Conservation (phyloP, 2,888 invertebrate genomes). For the Acronicta leporina region DNA sequence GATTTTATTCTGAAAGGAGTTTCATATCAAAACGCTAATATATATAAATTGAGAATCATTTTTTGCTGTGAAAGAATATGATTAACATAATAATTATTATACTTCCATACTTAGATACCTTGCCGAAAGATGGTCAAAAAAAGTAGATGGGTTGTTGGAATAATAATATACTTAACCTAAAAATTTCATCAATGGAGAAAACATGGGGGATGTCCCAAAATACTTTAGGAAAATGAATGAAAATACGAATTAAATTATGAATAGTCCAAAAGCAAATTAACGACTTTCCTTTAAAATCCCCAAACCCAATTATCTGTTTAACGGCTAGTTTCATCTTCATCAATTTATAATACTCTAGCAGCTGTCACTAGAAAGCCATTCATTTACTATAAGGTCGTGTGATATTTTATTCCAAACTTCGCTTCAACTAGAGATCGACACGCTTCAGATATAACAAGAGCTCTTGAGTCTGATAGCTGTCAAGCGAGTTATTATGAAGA, state of each 20-base stretch:
- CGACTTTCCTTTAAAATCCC: conserved; percentile 19
- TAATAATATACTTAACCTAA: too few relatives aligned
- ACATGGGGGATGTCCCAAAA: too few relatives aligned
- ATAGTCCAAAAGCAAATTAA: neutral
- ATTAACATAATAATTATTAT: too few relatives aligned
- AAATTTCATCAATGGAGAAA: too few relatives aligned
- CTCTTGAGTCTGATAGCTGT: conserved; percentile 17
- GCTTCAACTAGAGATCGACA: conserved; percentile 19
- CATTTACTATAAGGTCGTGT: conserved; percentile 34
- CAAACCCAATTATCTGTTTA: conserved; percentile 5
- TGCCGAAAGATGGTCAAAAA: too few relatives aligned
- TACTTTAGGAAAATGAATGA: neutral
- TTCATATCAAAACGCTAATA: too few relatives aligned
- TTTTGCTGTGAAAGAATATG: too few relatives aligned
- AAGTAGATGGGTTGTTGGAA: too few relatives aligned
- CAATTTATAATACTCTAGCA: conserved; percentile 27
- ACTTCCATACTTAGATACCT: too few relatives aligned
- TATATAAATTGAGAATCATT: too few relatives aligned
- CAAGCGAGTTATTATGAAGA: conserved; percentile 8
- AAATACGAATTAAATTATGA: too few relatives aligned
- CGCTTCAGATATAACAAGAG: conserved; percentile 24
- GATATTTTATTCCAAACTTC: conserved; percentile 32
- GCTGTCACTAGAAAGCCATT: conserved; percentile 30
- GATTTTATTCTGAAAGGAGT: too few relatives aligned
- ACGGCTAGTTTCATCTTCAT: conserved; percentile 7